Evolutionary conservation across 2,888 invertebrate species (phyloP), one percentile per base, ranked within the genome.

Genomic region (Hemaris fuciformis): DNA sequence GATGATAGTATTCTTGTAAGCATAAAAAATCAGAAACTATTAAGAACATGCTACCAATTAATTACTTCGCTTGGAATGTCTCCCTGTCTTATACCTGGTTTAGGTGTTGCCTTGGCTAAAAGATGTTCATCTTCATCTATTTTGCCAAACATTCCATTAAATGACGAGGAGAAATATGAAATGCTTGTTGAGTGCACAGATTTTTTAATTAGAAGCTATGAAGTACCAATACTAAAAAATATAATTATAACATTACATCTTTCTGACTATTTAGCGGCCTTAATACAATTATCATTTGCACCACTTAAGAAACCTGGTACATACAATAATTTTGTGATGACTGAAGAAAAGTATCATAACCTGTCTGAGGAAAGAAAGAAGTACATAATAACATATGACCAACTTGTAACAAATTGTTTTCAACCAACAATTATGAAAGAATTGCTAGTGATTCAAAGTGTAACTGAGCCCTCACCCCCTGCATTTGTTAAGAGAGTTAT

Each of bases 271-370:
- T 83, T 97, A 59, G 95, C 95, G 62, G 94, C 94, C 2, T 83
- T 96, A 27, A 94, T 96, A 71, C 96, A 96, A 83, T 84, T 97
- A 57, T 89, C 94, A 25, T 94, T 94, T 88, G 95, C 95, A 41
- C 95, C 95, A 6, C 76, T 96, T 34, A 94, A 93, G 66, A 94
- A 95, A 84, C 94, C 95, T 62, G 84, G 89, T 0, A 69, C 68
- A 7, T 91, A 91, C 63, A 63, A 70, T 2, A 76, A 81, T 61
- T 86, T 93, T 79, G 73, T 75, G 57, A 95, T 95, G 94, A 94
- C 95, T 0, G 70, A 84, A 70, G 93, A 93, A 67, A 82, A 93
- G 67, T 94, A 94, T 82, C 75, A 87, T 1, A 85, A 87, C 69
- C 81, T 96, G 8, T 80, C 77, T 70, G 66, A 67, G 31, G 94